These are phyloP conservation scores for Anaspis maculata DNA, from an alignment of 2,888 invertebrate genomes.

Conservation along the genomic window DNA sequence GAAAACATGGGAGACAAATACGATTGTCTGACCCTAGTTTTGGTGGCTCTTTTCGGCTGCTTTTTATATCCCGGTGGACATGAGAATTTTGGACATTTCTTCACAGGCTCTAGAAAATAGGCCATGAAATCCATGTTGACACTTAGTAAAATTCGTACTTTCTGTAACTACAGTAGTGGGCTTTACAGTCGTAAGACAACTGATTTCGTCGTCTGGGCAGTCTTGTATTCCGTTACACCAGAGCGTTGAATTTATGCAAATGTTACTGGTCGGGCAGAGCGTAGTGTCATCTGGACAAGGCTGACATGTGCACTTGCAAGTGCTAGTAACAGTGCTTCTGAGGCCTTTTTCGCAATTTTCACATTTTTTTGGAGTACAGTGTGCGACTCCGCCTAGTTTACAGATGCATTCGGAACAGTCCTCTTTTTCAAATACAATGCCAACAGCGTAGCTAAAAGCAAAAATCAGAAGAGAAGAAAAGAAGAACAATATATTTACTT, in stretches of 20 bases:
- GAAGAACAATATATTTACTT: conserved; percentile 24
- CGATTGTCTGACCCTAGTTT: conserved; percentile 4
- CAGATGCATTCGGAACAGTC: conserved; percentile 76
- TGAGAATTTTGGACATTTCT: conserved; percentile 41
- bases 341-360: conserved; percentile 48
- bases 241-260: conserved; percentile 57
- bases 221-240: conserved; percentile 80
- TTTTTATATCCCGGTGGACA: conserved; percentile 25
- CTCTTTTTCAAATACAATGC: conserved; percentile 59
- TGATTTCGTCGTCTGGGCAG: conserved; percentile 74
- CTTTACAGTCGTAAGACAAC: conserved; percentile 45
- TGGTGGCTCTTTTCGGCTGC: conserved; percentile 2
- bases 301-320: conserved; percentile 67
- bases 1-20: conserved; percentile 8
- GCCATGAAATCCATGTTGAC: conserved; percentile 1
- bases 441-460: conserved; percentile 57
- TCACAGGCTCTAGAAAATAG: conserved; percentile 14
- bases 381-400: conserved; percentile 61
- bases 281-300: conserved; percentile 58
- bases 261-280: conserved; percentile 65
- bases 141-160: conserved; percentile 1
- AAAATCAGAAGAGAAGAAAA: conserved; percentile 5
- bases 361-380: conserved; percentile 63
- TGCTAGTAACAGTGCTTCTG: conserved; percentile 30
- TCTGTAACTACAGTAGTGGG: conserved; percentile 43